Evolutionary conservation across 2,113 vertebrate species (phyloP), one percentile per base, ranked within the genome.

Genomic region (Ailurus styani): DNA sequence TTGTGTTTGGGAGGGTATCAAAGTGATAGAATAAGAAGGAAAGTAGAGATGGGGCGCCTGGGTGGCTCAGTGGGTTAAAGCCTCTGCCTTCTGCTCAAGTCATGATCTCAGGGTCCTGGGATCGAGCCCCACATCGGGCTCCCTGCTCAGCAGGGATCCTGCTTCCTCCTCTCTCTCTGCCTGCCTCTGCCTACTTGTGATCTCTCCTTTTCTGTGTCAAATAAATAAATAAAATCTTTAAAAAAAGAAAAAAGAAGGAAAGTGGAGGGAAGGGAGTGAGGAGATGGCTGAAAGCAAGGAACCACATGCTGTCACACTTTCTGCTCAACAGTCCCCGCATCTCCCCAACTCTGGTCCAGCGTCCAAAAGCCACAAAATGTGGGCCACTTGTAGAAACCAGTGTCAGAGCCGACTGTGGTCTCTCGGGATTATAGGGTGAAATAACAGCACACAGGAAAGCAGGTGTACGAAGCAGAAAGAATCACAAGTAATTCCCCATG

Each of bases 311-410:
- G 7, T 64, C 45, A 55, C 13, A n/a, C 8, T 45, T 60, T 54
- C 34, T 7, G 0, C n/a, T 34, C 11, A 20, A 18, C 8, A 23
- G 1, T 17, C 12, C 60, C 13, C 8, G 6, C 11, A 0, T 7
- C 31, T 50, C 21, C 54, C 40, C 25, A 34, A 47, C 17, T 75
- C n/a, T 3, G 42, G 5, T 8, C 4, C 21, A 31, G 17, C 0
- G 54, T 42, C 6, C 14, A 37, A 60, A 91, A 75, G 55, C n/a
- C 27, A 7, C 37, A 34, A 77, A 37, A 47, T 18, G 29, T 5
- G 55, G 14, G n/a, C 17, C 29, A 25, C 34, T 40, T 37, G 3
- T 9, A 79, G 25, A 73, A 85, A 86, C 62, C 23, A 37, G 23
- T 29, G 66, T 34, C 25, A 54, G 12, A 81, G 81, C 2, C 27